Evolutionary conservation across 2,888 invertebrate species (phyloP), one percentile per base, ranked within the genome.

Genomic region (Hoplodrina blanda): DNA sequence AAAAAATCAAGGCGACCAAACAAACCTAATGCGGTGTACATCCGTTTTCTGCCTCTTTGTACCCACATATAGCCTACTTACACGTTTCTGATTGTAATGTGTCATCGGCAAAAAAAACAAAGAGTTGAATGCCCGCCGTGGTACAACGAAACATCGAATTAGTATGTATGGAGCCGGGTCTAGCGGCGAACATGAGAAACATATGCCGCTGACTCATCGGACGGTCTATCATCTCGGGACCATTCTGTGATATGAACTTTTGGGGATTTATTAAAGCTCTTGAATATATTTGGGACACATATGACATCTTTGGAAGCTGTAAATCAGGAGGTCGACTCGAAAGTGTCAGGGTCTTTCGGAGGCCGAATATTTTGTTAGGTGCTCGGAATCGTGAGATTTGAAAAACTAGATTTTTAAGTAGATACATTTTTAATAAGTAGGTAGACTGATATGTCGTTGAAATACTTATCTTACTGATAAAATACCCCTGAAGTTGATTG

Each of bases 161-260:
- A 90, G 90, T 91, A 89, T 88, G 87, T 88, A 85, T 76, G 84
- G 75, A 83, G 84, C 86, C 80, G 69, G 76, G 77, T 78, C 80
- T 85, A 87, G 85, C 83, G 86, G 87, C 84, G 78, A 83, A 87
- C 88, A 85, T 87, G 85, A 87, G 87, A 86, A 63, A 86, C 85
- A 69, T 56, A 72, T 77, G 72, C 17, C 82, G 90, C 90, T 91
- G 91, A 91, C 88, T 91, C 91, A 91, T 86, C 75, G 56, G 50
- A 60, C 68, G 72, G 59, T 49, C 68, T 78, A 78, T 82, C 71
- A 75, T 82, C 71, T 78, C 56, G 62, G 57, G 59, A 62, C 71
- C 72, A 49, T 56, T 30, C 53, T 59, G 54, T 73, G 33, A 64
- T 68, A 52, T 63, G 76, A 73, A 61, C 55, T 70, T 79, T 64